Percentiles rank a stretch among this genome's conserved stretches.
Evolutionary conservation across 2,888 invertebrate species (phyloP).

Genomic region (Drosophila sordidula): DNA sequence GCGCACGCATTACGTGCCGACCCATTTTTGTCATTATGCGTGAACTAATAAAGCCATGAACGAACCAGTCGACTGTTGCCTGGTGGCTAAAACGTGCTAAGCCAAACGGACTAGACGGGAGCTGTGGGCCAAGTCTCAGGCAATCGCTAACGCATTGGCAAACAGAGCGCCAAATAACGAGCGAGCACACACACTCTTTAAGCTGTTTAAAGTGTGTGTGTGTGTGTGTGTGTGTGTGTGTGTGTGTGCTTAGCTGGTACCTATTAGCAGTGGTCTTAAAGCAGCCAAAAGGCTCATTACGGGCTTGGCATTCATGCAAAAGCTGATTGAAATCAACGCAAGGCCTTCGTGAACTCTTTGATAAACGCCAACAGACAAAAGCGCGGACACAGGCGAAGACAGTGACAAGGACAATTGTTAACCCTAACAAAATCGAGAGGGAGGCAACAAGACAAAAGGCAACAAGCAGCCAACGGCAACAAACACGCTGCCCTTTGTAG

Average conservation of each 20-base stretch:
- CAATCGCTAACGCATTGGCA: constrained; percentile 35
- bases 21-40: constrained; percentile 79
- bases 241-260: constrained; percentile 16
- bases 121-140: constrained; percentile 26
- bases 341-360: constrained; percentile 25
- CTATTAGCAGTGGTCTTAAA: constrained; percentile 43
- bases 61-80: constrained; percentile 58
- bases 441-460: constrained; percentile 29
- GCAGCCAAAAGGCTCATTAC: constrained; percentile 50
- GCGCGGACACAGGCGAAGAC: not conserved
- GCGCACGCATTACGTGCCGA: constrained; percentile 77
- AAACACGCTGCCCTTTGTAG: constrained; percentile 19
- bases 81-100: constrained; percentile 68
- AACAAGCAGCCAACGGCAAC: constrained; percentile 21
- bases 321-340: constrained; percentile 54
- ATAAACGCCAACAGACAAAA: constrained; percentile 5
- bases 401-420: constrained; percentile 26
- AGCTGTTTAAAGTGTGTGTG: constrained; percentile 61
- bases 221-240: not conserved
- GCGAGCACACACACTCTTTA: constrained; percentile 42
- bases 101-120: constrained; percentile 59
- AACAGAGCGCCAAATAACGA: constrained; percentile 36
- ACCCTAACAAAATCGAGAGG: constrained; percentile 9
- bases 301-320: constrained; percentile 47
- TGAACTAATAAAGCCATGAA: constrained; percentile 77